Conservation (phyloP, 2,113 vertebrate species). For the Oncorhynchus kisutch region DNA sequence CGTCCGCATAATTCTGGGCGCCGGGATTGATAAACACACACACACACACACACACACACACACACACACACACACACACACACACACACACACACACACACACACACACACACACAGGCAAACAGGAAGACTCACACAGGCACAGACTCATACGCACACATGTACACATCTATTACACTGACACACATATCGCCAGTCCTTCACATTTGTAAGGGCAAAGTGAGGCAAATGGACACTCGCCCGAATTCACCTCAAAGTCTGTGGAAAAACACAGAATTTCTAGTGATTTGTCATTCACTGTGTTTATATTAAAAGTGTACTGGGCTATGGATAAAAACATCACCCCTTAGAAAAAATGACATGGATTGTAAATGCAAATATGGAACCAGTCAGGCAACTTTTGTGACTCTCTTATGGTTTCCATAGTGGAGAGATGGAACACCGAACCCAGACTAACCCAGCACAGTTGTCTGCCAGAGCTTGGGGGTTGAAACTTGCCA, state of each 20-base stretch:
- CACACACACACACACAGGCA: too few relatives aligned
- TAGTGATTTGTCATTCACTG: slow-evolving; percentile 31
- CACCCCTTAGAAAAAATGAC: slow-evolving; percentile 23
- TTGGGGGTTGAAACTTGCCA: slow-evolving; percentile 15
- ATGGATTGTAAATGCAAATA: slow-evolving; percentile 44
- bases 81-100: too few relatives aligned
- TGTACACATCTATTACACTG: neutral
- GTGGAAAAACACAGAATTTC: slow-evolving; percentile 3
- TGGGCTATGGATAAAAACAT: slow-evolving; percentile 4
- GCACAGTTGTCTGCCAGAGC: slow-evolving; percentile 42
- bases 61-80: too few relatives aligned
- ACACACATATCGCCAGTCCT: neutral
- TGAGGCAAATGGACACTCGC: neutral
- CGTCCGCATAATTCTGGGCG: slow-evolving; percentile 96
- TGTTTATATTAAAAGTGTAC: slow-evolving; percentile 2
- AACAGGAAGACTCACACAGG: too few relatives aligned
- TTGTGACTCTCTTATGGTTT: slow-evolving; percentile 55
- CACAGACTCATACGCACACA: neutral
- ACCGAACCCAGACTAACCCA: neutral
- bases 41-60: too few relatives aligned
- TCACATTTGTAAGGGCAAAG: neutral
- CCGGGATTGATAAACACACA: slow-evolving; percentile 76
- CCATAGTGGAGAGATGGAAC: slow-evolving; percentile 38
- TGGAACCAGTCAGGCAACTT: slow-evolving; percentile 28
- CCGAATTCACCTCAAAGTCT: neutral